Base-by-base conservation (phyloP, 2,113 vertebrate species). In the Octodon degus region DNA sequence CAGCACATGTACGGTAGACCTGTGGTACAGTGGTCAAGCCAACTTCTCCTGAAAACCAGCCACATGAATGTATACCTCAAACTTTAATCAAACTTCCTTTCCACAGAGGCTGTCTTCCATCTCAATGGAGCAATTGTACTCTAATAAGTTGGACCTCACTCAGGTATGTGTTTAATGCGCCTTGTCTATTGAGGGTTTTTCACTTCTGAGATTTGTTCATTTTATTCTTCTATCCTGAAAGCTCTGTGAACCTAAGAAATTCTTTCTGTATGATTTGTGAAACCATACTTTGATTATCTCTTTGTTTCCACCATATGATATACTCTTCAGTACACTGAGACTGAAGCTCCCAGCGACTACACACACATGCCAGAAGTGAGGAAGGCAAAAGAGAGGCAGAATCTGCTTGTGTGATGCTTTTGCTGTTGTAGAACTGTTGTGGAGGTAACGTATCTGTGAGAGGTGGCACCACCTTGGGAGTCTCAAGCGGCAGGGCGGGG, bases 371-470 rank as follows among this genome's bases (percentile, higher is more conserved):
- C 1, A 32, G 40, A 24, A 53, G 55, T 47, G 34, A 65, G 62
- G 27, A 43, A 91, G 17, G 14, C 4, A 14, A 82, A 40, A 22
- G 27, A 13, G 37, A 65, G 9, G n/a, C 20, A 24, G 47, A 6
- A 1, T 19, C 55, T 50, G 11, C 27, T 34, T 0, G 0, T 16
- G 3, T 62, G 37, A 14, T 30, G 25, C 16, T 27, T 85, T 50
- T 58, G n/a, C 68, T 67, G 1, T 7, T 6, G 34, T 0, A 14
- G 34, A 24, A 22, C 5, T 17, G 8, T 43, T 20, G 34, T 14
- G 68, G 34, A 58, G 13, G 34, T 34, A 11, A 12, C 58, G 22
- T 7, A 30, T 17, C 25, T 32, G 5, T 24, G 2, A 27, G 2
- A 3, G 19, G 19, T 20, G 6, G 7, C 34, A 58, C 8, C 68